A percentile compares a stretch with the other conserved stretches of the same genome.
Evolutionary conservation across 1,140 invertebrate genomes (phyloP).

Genomic region (Calliopsis andreniformis): DNA sequence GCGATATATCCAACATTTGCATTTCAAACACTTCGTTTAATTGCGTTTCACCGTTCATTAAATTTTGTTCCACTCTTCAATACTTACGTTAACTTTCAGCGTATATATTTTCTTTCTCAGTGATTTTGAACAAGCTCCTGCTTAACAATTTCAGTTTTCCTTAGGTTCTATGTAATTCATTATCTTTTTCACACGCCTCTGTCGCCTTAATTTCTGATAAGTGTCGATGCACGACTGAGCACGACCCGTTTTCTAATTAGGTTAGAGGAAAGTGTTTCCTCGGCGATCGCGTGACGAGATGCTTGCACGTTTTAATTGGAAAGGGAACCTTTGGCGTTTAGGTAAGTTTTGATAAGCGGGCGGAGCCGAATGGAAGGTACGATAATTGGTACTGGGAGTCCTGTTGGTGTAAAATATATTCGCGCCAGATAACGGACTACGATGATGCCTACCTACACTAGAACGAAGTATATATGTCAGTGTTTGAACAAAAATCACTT

Average conservation of each 20-base stretch:
- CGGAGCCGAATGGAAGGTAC: slow-evolving; percentile 36
- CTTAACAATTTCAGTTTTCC: neutral
- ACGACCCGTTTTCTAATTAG: slow-evolving; percentile 58
- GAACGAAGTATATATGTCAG: neutral
- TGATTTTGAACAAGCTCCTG: neutral
- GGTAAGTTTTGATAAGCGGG: slow-evolving; percentile 68
- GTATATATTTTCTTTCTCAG: too few species aligned
- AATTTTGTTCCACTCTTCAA: too few species aligned
- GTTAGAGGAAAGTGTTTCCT: slow-evolving; percentile 62
- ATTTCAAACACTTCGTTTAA: too few species aligned
- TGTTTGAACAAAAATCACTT: neutral
- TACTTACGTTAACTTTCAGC: too few species aligned
- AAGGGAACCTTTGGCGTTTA: slow-evolving; percentile 61
- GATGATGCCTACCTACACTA: neutral
- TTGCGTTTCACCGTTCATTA: too few species aligned
- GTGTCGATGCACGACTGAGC: neutral
- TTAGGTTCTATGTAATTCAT: neutral
- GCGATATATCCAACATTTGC: too few species aligned
- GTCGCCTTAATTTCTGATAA: neutral
- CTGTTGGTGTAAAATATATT: slow-evolving; percentile 2
- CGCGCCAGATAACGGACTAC: slow-evolving; percentile 24
- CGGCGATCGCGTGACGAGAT: slow-evolving; percentile 61
- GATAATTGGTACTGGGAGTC: slow-evolving; percentile 57
- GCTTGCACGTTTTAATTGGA: slow-evolving; percentile 67
- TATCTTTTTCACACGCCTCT: neutral